Base-by-base conservation (phyloP, 2,888 invertebrate genomes). In the Argynnis bischoffii region DNA sequence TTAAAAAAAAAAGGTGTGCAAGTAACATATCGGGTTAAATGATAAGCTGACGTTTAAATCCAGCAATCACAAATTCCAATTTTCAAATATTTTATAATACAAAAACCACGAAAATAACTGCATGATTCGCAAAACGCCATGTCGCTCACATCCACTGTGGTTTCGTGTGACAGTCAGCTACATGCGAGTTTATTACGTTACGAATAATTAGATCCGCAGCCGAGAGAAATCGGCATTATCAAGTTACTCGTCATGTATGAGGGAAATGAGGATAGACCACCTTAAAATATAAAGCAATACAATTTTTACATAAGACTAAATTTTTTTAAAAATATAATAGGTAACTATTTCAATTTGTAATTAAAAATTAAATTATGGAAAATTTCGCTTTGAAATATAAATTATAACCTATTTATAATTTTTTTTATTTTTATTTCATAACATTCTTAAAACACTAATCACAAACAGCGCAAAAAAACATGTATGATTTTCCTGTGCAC, bases 101-200 rank as follows among this genome's bases (percentile, higher is more conserved):
- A 47, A 59, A n/a, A n/a, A 54, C 57, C 48, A 60, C 55, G 47
- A 55, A 66, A 66, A 66, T 69, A 59, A 57, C 56, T 57, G 54
- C 18, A 66, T 70, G 63, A 74, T 56, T 63, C 71, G 70, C 69
- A 67, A 69, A 70, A 73, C 66, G 67, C 66, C 60, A 70, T 72
- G 73, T 73, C 73, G 71, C 74, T 72, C 65, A 69, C 72, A 76
- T 72, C 72, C 69, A 70, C 71, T 74, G 73, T 69, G 74, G 74
- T 69, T 74, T 69, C 72, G 61, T 65, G 60, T 71, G 68, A 71
- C 72, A 69, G 70, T 68, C 71, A 69, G 70, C 69, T 72, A 74
- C 67, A 72, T 63, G 69, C 67, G 66, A 64, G 70, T 70, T 72
- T 72, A 74, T 72, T 74, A 69, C 65, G 64, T 73, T 72, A 74